A percentile compares a stretch with the other conserved stretches of the same genome.
Conservation (phyloP, 2,888 invertebrate species). For the Bugula neritina region DNA sequence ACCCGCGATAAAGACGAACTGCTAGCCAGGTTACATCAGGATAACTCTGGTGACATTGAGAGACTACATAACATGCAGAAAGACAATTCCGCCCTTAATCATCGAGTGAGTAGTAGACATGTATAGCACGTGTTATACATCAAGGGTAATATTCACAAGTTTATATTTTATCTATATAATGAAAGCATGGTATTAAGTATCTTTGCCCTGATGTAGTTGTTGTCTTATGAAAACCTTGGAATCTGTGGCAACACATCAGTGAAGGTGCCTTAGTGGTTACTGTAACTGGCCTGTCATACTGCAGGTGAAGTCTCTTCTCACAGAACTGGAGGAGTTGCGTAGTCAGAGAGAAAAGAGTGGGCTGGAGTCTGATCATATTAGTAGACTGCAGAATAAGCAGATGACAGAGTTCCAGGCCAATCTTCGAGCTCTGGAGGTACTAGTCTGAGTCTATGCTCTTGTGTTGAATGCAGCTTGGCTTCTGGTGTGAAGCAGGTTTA, state of each 20-base stretch:
- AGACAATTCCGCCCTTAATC: constrained; percentile 48
- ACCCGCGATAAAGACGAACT: constrained; percentile 46
- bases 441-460: too few relatives aligned
- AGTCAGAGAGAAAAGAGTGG: constrained; percentile 46
- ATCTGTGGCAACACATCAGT: background rate
- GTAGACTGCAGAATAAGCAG: constrained; percentile 47
- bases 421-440: constrained; percentile 48
- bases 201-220: too few relatives aligned
- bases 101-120: constrained; percentile 40
- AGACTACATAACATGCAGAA: constrained; percentile 44
- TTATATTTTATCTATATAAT: too few relatives aligned
- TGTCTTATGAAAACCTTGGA: too few relatives aligned
- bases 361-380: constrained; percentile 43
- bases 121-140: background rate
- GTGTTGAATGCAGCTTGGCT: background rate
- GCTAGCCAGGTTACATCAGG: constrained; percentile 40
- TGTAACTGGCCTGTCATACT: too few relatives aligned
- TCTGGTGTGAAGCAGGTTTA: too few relatives aligned
- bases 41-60: constrained; percentile 41
- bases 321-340: constrained; percentile 50
- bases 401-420: constrained; percentile 42
- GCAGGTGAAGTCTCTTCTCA: constrained; percentile 35
- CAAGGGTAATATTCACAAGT: too few relatives aligned
- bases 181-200: too few relatives aligned
- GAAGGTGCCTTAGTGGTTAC: too few relatives aligned